A percentile compares a stretch with the other conserved stretches of the same genome.
Conservation (phyloP, 2,888 invertebrate genomes). For the Cheilosia urbana region DNA sequence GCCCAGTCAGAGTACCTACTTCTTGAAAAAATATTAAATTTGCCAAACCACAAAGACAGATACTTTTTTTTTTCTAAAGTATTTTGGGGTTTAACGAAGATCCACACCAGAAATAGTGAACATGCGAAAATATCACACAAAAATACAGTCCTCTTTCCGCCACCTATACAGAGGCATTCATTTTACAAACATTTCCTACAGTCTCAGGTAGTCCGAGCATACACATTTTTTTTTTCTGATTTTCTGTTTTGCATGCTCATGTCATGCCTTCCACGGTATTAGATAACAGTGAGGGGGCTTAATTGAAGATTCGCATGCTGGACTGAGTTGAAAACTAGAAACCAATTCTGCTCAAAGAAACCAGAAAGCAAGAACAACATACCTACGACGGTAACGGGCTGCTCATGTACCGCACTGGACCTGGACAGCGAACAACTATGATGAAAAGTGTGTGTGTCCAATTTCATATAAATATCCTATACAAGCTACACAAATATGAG, state of each 20-base stretch:
- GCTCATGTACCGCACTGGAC: not conserved
- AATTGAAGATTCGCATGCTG: constrained; percentile 32
- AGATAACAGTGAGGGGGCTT: constrained; percentile 14
- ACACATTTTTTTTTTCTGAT: not conserved
- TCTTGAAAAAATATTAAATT: no score
- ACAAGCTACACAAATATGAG: not conserved
- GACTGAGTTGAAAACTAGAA: constrained; percentile 43
- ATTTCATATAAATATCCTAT: constrained; percentile 5
- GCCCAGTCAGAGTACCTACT: no score
- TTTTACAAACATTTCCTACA: no score
- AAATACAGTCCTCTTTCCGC: no score
- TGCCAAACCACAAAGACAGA: no score
- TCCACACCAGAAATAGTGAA: no score
- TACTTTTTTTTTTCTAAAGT: no score
- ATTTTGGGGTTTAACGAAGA: no score
- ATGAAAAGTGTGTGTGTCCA: constrained; percentile 25
- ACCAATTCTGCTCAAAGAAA: constrained; percentile 41
- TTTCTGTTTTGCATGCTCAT: not conserved
- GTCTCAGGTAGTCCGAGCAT: not conserved
- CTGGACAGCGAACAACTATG: not conserved
- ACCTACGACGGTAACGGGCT: constrained; percentile 2
- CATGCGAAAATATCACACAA: no score
- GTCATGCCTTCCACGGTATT: constrained; percentile 17
- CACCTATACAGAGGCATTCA: no score
- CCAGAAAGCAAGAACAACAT: constrained; percentile 10